Evolutionary conservation across 2,797 vertebrate species (phyloP).

Genomic region (Macropodus opercularis): DNA sequence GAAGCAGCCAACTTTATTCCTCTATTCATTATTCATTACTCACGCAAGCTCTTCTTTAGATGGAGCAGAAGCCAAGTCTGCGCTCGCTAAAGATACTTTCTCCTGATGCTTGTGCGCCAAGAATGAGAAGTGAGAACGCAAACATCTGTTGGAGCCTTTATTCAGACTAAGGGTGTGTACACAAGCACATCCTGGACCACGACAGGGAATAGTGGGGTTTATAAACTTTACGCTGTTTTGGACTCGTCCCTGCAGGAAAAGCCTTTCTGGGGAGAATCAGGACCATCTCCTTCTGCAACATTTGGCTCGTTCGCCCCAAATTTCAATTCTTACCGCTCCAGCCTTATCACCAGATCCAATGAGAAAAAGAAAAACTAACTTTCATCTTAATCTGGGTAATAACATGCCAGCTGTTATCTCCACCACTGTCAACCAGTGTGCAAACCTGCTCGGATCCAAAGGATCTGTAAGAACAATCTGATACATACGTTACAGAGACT

Average conservation of each 20-base stretch:
- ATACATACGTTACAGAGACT: neutral
- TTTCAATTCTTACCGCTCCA: slow-evolving; percentile 60
- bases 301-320: slow-evolving; percentile 43
- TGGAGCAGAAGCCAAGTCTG: slow-evolving; percentile 45
- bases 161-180: neutral
- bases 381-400: slow-evolving; percentile 56
- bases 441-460: slow-evolving; percentile 20
- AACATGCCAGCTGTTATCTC: slow-evolving; percentile 36
- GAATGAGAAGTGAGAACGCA: slow-evolving; percentile 20
- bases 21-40: slow-evolving; percentile 77
- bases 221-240: slow-evolving; percentile 7
- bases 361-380: slow-evolving; percentile 24
- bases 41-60: slow-evolving; percentile 65
- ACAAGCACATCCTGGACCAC: neutral
- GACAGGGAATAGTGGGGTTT: neutral
- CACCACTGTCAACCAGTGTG: slow-evolving; percentile 34
- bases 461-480: slow-evolving; percentile 12
- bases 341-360: slow-evolving; percentile 48
- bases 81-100: slow-evolving; percentile 50
- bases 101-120: slow-evolving; percentile 34
- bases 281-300: slow-evolving; percentile 27
- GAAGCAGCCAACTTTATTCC: slow-evolving; percentile 57
- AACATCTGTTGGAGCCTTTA: slow-evolving; percentile 9
- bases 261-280: slow-evolving; percentile 17
- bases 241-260: slow-evolving; percentile 2